phyloP scores from a whole-genome alignment of 2,888 invertebrate genomes.

The Therioaphis trifolii region DNA sequence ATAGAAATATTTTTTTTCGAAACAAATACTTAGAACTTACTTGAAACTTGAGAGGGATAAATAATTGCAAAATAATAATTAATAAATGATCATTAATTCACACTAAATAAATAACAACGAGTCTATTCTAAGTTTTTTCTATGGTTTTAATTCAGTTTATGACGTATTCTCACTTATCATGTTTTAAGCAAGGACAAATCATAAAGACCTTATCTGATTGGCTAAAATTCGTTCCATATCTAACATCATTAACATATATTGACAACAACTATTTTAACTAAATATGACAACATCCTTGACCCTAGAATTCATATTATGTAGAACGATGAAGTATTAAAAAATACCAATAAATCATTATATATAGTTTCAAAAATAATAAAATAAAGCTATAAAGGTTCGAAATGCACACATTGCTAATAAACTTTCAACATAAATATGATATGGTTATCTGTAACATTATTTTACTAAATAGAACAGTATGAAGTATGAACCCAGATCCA shows the following conservation, averaged over 20 bases:
- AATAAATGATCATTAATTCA: not conserved
- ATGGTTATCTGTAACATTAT: too few relatives aligned
- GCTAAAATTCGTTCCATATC: constrained; percentile 51
- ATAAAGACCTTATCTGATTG: constrained; percentile 49
- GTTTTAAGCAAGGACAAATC: constrained; percentile 52
- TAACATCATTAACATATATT: constrained; percentile 21
- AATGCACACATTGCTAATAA: too few relatives aligned
- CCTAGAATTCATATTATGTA: too few relatives aligned
- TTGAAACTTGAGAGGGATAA: not conserved
- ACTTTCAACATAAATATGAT: too few relatives aligned
- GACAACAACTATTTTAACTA: constrained; percentile 35
- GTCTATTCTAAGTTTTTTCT: not conserved
- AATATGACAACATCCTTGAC: constrained; percentile 48
- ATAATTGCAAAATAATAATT: not conserved
- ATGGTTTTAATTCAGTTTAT: constrained; percentile 38
- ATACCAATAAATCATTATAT: too few relatives aligned
- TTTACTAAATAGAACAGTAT: too few relatives aligned
- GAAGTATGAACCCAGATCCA: too few relatives aligned
- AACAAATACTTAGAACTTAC: too few relatives aligned
- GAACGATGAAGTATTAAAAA: too few relatives aligned
- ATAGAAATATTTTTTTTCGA: not conserved
- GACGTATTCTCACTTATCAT: constrained; percentile 54
- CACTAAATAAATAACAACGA: not conserved
- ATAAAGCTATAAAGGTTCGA: too few relatives aligned
- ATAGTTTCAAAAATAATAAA: too few relatives aligned